phyloP scores from a whole-genome alignment of 2,797 vertebrate species.

The Potorous gilbertii region DNA sequence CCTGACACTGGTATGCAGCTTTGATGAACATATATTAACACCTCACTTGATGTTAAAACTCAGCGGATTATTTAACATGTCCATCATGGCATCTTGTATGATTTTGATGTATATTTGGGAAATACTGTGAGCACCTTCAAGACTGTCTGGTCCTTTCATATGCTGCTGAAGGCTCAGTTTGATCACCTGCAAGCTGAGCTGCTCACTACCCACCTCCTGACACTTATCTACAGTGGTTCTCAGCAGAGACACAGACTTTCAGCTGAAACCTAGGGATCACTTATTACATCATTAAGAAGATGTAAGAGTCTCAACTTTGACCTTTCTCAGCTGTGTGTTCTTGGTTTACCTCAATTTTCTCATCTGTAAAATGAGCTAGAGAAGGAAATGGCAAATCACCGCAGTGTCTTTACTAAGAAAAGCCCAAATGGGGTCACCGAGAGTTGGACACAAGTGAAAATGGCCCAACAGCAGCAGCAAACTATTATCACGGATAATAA shows the following conservation, averaged over 20 bases:
- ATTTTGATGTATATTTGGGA: background rate
- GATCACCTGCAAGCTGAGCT: background rate
- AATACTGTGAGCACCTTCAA: background rate
- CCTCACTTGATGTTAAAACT: background rate
- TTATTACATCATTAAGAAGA: background rate
- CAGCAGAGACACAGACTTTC: background rate
- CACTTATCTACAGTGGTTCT: background rate
- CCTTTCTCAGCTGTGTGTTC: too few species aligned
- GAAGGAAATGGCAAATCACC: too few species aligned
- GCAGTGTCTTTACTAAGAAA: too few species aligned
- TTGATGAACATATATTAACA: background rate
- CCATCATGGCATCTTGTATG: background rate
- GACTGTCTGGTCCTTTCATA: background rate
- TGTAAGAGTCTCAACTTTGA: too few species aligned
- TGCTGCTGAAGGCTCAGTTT: background rate
- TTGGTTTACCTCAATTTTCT: too few species aligned
- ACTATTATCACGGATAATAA: background rate
- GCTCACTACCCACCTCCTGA: background rate
- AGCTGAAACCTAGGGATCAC: background rate
- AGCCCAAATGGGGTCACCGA: too few species aligned
- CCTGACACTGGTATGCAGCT: background rate
- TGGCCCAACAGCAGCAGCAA: background rate
- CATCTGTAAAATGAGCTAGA: too few species aligned
- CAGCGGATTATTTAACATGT: background rate
- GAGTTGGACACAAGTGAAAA: too few species aligned